Evolutionary conservation across 1,140 invertebrate species (phyloP).

Genomic region (Papilio glaucus): DNA sequence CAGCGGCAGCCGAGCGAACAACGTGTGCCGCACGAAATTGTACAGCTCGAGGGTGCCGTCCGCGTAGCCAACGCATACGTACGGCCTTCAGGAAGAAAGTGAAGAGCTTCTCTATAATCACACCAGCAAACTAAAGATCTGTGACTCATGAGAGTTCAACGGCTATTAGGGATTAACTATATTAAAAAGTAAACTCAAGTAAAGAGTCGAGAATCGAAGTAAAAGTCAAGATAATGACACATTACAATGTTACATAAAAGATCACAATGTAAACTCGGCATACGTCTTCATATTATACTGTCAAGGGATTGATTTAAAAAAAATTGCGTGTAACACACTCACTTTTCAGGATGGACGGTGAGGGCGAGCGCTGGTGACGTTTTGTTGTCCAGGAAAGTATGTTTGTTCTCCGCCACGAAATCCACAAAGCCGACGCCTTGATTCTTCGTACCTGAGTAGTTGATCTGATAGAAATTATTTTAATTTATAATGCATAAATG

Average conservation of each 20-base stretch:
- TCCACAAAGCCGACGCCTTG: constrained; percentile 73
- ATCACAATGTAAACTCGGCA: no score
- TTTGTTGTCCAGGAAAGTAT: constrained; percentile 61
- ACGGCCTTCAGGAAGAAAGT: constrained; percentile 48
- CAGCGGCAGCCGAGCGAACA: constrained; percentile 58
- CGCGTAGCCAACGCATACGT: constrained; percentile 70
- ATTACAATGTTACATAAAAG: no score
- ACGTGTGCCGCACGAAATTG: constrained; percentile 74
- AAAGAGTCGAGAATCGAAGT: no score
- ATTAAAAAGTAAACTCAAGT: no score
- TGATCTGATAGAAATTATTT: background rate
- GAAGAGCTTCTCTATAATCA: background rate
- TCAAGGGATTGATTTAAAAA: no score
- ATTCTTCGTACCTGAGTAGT: constrained; percentile 58
- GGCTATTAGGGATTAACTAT: no score
- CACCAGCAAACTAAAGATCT: background rate
- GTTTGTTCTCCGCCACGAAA: constrained; percentile 64
- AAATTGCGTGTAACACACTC: no score
- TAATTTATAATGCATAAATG: no score
- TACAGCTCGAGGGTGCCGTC: constrained; percentile 76
- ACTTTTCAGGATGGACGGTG: constrained; percentile 75
- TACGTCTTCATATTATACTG: no score
- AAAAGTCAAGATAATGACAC: no score
- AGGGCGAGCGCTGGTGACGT: constrained; percentile 53
- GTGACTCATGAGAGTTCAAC: background rate